Conservation (phyloP, 2,888 invertebrate species). For the Drosophila phalerata region DNA sequence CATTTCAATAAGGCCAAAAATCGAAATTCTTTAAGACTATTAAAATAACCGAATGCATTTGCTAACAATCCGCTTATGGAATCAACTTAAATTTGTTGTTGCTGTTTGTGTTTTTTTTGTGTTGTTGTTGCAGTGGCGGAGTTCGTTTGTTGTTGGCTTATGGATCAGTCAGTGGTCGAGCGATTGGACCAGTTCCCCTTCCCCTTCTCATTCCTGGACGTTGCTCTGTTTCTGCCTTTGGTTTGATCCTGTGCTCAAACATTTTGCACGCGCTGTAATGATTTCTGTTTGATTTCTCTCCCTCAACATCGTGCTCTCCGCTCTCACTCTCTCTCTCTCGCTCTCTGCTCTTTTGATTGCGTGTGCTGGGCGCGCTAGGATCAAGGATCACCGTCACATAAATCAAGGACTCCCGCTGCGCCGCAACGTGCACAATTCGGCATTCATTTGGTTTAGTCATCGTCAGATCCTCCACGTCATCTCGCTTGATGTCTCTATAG, state of each 20-base stretch:
- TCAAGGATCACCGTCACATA: slow-evolving; percentile 72
- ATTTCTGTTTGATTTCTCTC: slow-evolving; percentile 47
- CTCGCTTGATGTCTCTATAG: slow-evolving; percentile 41
- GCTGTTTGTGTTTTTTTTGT: slow-evolving; percentile 19
- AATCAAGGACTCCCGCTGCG: slow-evolving; percentile 80
- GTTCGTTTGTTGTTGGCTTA: slow-evolving; percentile 61
- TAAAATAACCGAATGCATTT: slow-evolving; percentile 41
- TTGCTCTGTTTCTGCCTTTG: slow-evolving; percentile 3
- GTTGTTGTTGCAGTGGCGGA: slow-evolving; percentile 42
- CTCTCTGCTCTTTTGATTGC: slow-evolving; percentile 53
- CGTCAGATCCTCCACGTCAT: slow-evolving; percentile 24
- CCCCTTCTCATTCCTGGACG: background rate
- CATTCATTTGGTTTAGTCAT: slow-evolving; percentile 62
- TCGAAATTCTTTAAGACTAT: slow-evolving; percentile 68
- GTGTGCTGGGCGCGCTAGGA: slow-evolving; percentile 60
- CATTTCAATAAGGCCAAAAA: slow-evolving; percentile 74
- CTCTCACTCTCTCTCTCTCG: slow-evolving; percentile 7
- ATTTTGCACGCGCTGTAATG: slow-evolving; percentile 72
- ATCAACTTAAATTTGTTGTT: slow-evolving; percentile 20
- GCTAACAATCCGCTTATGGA: slow-evolving; percentile 70
- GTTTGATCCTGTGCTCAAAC: slow-evolving; percentile 42
- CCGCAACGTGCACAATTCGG: slow-evolving; percentile 68
- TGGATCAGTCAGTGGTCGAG: slow-evolving; percentile 30
- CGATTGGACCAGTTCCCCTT: slow-evolving; percentile 5
- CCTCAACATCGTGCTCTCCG: background rate